phyloP scores from a whole-genome alignment of 2,797 vertebrate species.

The Esox lucius region DNA sequence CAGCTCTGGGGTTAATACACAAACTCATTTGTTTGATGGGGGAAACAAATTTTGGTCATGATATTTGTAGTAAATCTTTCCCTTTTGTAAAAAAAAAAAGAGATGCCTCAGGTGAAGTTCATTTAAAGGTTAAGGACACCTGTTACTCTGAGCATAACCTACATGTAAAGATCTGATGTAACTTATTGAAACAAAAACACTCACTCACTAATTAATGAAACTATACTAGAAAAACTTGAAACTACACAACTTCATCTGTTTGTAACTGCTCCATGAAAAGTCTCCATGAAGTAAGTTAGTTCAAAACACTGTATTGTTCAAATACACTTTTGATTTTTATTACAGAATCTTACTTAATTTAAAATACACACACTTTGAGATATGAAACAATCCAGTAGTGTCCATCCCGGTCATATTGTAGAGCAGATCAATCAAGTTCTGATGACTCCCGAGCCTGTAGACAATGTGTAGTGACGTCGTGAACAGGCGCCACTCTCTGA shows the following conservation, averaged over 20 bases:
- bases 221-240: neutral
- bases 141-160: neutral
- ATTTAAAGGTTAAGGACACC: neutral
- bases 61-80: neutral
- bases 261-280: neutral
- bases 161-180: neutral
- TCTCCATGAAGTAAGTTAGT: constrained; percentile 21
- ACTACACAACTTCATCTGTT: constrained; percentile 1
- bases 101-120: too few relatives aligned
- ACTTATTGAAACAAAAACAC: neutral
- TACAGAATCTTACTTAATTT: constrained; percentile 32
- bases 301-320: constrained; percentile 28
- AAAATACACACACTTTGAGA: constrained; percentile 34
- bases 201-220: neutral
- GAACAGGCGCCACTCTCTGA: constrained; percentile 48
- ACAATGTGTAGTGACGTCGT: constrained; percentile 40
- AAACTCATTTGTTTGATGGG: neutral
- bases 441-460: constrained; percentile 15
- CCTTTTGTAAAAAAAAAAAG: neutral
- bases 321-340: constrained; percentile 20
- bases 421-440: constrained; percentile 39
- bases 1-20: neutral
- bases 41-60: neutral
- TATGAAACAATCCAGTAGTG: constrained; percentile 43
- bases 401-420: constrained; percentile 39